Base-by-base conservation (phyloP, 2,797 vertebrate species). In the Myripristis murdjan region DNA sequence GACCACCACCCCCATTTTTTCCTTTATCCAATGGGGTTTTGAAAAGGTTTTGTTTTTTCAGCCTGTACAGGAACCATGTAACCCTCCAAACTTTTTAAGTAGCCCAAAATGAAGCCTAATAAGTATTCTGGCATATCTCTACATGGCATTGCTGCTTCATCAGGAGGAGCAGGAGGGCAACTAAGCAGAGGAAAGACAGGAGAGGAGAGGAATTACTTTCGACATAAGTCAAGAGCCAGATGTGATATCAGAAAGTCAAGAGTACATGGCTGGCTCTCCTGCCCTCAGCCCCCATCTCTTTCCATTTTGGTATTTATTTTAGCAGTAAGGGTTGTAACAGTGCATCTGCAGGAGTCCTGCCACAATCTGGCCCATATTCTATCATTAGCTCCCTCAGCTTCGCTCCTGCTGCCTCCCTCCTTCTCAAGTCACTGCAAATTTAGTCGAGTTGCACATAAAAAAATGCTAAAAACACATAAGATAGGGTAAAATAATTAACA, bases 281-380 rank as follows among this genome's bases (percentile, higher is more conserved):
- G 35, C 62, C 72, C 68, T 75, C 65, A 26, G 2, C 44, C 68
- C 47, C 68, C 73, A 62, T 77, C 74, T 69, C 58, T 67, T 70
- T 70, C 82, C 64, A 70, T 33, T 76, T 56, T 68, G 31, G 71
- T 81, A 75, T 83, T 87, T 82, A 83, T 82, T 79, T 78, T 39
- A 82, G 37, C 84, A 68, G 53, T 12, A 73, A 76, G 58, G 71
- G 60, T 58, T 18, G 6, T 58, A 71, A 80, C 75, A 70, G 68
- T 52, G 61, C 65, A 78, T 78, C 85, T 81, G 67, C 70, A 54
- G 63, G 75, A 79, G 70, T 59, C 82, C 64, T 63, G 73, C 58
- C 63, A 65, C 76, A 75, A 81, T 86, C 75, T 86, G 84, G 70
- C 86, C 83, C 82, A 76, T 53, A 84, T 79, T 85, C 84, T 84